Conservation (phyloP, 1,140 invertebrate genomes). For the Aphelenchoides besseyi region DNA sequence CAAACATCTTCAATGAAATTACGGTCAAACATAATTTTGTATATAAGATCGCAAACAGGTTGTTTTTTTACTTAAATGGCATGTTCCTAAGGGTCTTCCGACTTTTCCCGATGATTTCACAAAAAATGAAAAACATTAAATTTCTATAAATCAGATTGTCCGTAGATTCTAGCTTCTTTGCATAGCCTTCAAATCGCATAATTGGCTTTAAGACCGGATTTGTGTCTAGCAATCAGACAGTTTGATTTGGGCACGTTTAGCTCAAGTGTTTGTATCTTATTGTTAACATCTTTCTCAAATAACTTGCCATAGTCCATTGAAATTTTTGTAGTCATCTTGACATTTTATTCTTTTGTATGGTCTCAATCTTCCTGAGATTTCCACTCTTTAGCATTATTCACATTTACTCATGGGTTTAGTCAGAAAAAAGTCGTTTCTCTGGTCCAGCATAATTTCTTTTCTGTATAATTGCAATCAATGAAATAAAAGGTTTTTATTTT, state of each 20-base stretch:
- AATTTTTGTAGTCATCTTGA: neutral
- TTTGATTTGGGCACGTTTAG: no score
- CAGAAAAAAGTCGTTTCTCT: neutral
- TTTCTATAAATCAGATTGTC: no score
- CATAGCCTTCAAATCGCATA: no score
- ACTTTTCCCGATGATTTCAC: no score
- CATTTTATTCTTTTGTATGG: neutral
- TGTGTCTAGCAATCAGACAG: no score
- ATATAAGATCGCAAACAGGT: no score
- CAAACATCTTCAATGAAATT: constrained; percentile 39
- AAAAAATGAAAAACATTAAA: no score
- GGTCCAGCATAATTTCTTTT: neutral
- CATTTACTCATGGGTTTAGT: neutral
- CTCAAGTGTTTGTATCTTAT: neutral
- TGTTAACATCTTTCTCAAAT: neutral
- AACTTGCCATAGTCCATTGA: constrained; percentile 1
- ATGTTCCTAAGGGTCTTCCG: no score
- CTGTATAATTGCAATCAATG: neutral
- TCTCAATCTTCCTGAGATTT: constrained; percentile 14
- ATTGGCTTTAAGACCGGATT: no score
- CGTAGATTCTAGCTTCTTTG: no score
- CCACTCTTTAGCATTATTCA: constrained; percentile 7
- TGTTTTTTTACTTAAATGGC: no score
- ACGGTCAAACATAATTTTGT: neutral
- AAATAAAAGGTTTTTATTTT: no score